These are phyloP conservation scores for Troides helena DNA, from an alignment of 2,888 invertebrate species.

Conservation along the genomic window DNA sequence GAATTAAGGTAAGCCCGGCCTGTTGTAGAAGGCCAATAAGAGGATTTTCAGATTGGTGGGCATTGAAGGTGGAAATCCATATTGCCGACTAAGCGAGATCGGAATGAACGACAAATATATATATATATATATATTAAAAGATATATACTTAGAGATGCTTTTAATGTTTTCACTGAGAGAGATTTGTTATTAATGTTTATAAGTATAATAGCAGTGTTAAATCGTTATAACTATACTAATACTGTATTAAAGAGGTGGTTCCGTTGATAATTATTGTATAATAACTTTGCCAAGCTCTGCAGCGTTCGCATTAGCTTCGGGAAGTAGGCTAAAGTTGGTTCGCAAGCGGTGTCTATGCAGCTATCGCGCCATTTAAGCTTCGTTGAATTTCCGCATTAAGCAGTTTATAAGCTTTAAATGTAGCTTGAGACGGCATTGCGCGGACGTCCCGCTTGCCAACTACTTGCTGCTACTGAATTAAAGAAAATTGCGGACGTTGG, in stretches of 20 bases:
- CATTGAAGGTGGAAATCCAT: no score
- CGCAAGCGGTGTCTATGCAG: not conserved
- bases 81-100: no score
- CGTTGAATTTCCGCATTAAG: slow-evolving; percentile 23
- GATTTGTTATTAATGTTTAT: no score
- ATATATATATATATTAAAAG: no score
- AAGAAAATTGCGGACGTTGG: not conserved
- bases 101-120: no score
- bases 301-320: not conserved
- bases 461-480: slow-evolving; percentile 18
- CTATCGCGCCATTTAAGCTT: slow-evolving; percentile 2
- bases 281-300: not conserved
- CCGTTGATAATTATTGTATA: not conserved
- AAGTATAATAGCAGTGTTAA: no score
- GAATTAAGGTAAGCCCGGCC: no score
- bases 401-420: slow-evolving; percentile 21
- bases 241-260: not conserved
- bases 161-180: no score
- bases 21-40: no score
- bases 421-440: slow-evolving; percentile 12
- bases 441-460: slow-evolving; percentile 18
- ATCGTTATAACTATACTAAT: no score
- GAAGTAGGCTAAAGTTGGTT: slow-evolving; percentile 2
- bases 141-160: no score
- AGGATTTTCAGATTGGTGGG: no score